Conservation (phyloP, 2,888 invertebrate genomes). For the Leptothorax acervorum region DNA sequence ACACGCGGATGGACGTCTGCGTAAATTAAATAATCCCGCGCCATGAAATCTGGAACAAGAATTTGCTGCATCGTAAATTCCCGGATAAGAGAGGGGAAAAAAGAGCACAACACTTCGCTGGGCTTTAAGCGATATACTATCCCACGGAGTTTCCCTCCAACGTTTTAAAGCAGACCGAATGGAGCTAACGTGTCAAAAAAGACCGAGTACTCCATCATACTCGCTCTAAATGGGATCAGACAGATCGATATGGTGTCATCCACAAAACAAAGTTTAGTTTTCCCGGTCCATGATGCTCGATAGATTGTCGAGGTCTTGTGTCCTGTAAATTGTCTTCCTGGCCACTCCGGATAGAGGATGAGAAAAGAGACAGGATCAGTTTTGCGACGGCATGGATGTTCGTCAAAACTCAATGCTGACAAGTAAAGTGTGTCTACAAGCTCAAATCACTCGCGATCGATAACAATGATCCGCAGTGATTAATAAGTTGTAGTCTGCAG, state of each 20-base stretch:
- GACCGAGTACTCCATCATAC: slow-evolving; percentile 27
- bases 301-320: slow-evolving; percentile 13
- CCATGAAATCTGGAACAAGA: slow-evolving; percentile 51
- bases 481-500: slow-evolving; percentile 20
- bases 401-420: background rate
- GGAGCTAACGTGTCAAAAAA: slow-evolving; percentile 21
- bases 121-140: slow-evolving; percentile 59
- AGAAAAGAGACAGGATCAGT: background rate
- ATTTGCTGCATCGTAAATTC: slow-evolving; percentile 53
- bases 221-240: slow-evolving; percentile 19
- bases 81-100: slow-evolving; percentile 30
- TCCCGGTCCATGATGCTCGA: slow-evolving; percentile 4
- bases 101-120: slow-evolving; percentile 46
- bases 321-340: slow-evolving; percentile 10
- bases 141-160: slow-evolving; percentile 41
- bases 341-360: background rate
- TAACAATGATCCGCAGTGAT: background rate
- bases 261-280: slow-evolving; percentile 45
- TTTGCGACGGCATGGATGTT: background rate
- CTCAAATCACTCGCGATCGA: slow-evolving; percentile 3
- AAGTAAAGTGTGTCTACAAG: too few species aligned
- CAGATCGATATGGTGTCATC: slow-evolving; percentile 40
- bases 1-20: slow-evolving; percentile 26
- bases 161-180: slow-evolving; percentile 51
- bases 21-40: slow-evolving; percentile 51